Conservation (phyloP, 2,797 vertebrate genomes). For the Acanthis flammea region DNA sequence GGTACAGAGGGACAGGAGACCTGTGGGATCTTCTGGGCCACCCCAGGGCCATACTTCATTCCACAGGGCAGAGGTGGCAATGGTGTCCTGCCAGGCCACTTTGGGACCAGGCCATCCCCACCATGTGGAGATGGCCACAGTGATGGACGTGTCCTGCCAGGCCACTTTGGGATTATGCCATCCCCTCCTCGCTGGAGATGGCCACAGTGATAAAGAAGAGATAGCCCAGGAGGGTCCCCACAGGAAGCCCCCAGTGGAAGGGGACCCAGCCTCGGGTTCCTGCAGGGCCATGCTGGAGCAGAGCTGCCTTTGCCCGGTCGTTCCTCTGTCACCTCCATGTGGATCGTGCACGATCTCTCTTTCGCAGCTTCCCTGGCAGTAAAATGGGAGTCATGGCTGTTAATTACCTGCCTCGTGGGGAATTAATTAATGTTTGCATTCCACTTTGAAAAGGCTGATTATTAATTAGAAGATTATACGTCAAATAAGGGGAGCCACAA, state of each 20-base stretch:
- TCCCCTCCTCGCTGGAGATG: background rate
- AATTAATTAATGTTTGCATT: slow-evolving; percentile 64
- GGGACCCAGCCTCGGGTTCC: background rate
- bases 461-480: slow-evolving; percentile 58
- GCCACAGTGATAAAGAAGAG: background rate
- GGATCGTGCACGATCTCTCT: background rate
- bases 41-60: background rate
- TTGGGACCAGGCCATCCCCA: background rate
- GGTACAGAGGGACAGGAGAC: background rate
- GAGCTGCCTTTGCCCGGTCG: background rate
- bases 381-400: slow-evolving; percentile 52
- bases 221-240: background rate
- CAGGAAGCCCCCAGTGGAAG: background rate
- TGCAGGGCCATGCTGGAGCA: background rate
- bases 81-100: background rate
- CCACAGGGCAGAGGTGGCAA: background rate
- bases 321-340: background rate
- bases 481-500: slow-evolving; percentile 64
- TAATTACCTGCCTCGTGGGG: slow-evolving; percentile 45
- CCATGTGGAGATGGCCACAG: background rate
- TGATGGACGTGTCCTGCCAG: background rate
- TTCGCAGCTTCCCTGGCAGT: background rate
- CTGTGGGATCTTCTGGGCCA: background rate
- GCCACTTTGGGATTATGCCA: background rate
- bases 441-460: slow-evolving; percentile 49